These are phyloP conservation scores for Notospermus geniculatus DNA, from an alignment of 1,140 invertebrate species.

Conservation along the genomic window DNA sequence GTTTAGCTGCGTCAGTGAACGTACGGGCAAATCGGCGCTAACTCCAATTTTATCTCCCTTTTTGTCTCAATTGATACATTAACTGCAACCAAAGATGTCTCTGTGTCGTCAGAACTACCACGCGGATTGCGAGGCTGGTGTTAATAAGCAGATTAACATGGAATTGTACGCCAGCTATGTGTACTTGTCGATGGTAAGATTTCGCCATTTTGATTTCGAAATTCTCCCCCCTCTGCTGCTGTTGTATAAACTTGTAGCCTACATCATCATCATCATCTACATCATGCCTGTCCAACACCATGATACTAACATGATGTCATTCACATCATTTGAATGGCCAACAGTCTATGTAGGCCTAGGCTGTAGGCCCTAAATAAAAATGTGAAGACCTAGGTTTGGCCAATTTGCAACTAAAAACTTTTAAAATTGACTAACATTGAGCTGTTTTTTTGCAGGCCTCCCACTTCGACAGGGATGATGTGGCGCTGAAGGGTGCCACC, in stretches of 20 bases:
- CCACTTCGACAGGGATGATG: slow-evolving; percentile 72
- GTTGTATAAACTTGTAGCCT: slow-evolving; percentile 56
- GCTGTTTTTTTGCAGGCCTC: slow-evolving; percentile 50
- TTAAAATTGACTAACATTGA: neutral
- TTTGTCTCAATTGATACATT: neutral
- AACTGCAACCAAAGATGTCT: slow-evolving; percentile 19
- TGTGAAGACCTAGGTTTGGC: no score
- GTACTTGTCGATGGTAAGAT: slow-evolving; percentile 81
- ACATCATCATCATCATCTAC: no score
- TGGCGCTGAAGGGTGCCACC: slow-evolving; percentile 62
- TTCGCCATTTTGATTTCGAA: slow-evolving; percentile 76
- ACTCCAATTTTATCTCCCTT: neutral
- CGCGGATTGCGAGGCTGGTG: slow-evolving; percentile 68
- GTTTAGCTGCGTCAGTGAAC: slow-evolving; percentile 21
- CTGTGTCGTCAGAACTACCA: slow-evolving; percentile 73
- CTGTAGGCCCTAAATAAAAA: no score
- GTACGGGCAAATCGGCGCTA: slow-evolving; percentile 14
- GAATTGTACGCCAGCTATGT: slow-evolving; percentile 81
- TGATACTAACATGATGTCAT: no score
- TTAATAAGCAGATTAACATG: slow-evolving; percentile 88
- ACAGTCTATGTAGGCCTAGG: no score
- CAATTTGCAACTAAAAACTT: neutral
- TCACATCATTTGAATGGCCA: no score
- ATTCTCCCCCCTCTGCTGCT: slow-evolving; percentile 60
- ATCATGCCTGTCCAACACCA: no score